Percentiles rank a stretch among this genome's conserved stretches.
Conservation (phyloP, 2,113 vertebrate genomes). For the Montifringilla adamsi region DNA sequence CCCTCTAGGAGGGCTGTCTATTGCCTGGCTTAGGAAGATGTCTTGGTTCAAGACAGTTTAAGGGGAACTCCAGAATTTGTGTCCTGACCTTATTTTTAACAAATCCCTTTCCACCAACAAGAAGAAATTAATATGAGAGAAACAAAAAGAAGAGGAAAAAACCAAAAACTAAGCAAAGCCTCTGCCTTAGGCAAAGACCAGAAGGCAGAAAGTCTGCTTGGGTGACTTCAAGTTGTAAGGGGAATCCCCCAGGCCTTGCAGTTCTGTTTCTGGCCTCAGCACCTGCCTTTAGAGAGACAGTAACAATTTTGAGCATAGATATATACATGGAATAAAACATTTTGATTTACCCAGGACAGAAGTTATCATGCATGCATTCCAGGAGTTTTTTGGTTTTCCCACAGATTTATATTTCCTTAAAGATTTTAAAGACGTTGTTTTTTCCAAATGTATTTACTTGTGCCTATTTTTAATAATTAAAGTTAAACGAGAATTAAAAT, state of each 20-base stretch:
- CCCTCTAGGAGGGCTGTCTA: background rate
- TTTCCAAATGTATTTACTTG: background rate
- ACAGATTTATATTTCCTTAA: background rate
- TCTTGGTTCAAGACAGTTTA: background rate
- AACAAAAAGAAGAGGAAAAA: background rate
- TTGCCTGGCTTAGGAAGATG: background rate
- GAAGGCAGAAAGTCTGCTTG: background rate
- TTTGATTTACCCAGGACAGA: background rate
- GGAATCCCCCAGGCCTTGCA: background rate
- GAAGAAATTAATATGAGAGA: background rate
- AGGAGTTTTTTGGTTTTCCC: background rate
- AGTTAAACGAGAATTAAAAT: background rate
- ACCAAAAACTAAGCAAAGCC: accelerated
- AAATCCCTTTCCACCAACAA: background rate
- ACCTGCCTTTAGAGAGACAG: background rate
- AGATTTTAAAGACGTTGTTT: background rate
- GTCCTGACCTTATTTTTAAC: background rate
- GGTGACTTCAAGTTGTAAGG: accelerated
- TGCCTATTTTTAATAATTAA: background rate
- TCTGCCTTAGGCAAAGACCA: background rate
- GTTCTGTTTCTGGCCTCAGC: background rate
- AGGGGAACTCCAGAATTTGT: background rate
- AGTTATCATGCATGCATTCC: background rate
- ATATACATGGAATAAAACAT: background rate
- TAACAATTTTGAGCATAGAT: background rate